Evolutionary conservation across 2,888 invertebrate species (phyloP).

Genomic region (Galeopsomyia nigrocyanea): DNA sequence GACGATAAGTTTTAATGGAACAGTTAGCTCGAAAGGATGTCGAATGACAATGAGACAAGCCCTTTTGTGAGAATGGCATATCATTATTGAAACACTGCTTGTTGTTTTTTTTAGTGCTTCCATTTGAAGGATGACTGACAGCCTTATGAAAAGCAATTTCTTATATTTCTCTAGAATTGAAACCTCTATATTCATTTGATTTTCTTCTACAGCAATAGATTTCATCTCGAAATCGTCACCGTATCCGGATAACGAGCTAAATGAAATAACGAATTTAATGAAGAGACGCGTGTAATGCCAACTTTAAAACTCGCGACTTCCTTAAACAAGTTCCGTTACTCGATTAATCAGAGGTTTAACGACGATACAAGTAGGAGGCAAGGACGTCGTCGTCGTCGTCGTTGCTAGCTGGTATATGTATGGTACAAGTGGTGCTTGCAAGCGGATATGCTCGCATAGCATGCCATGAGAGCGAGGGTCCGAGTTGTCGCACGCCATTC

Average conservation of each 20-base stretch:
- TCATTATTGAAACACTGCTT: no score
- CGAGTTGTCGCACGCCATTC: constrained; percentile 55
- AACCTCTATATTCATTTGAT: no score
- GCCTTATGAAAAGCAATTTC: no score
- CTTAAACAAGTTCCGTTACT: constrained; percentile 38
- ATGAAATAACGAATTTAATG: no score
- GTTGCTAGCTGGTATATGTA: background rate
- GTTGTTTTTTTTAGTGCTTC: no score
- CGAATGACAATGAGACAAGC: constrained; percentile 1
- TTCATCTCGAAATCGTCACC: no score
- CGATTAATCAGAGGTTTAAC: constrained; percentile 57
- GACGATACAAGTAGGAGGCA: constrained; percentile 37
- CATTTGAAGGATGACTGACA: no score
- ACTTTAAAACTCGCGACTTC: background rate
- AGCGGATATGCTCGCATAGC: background rate
- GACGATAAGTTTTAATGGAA: constrained; percentile 23
- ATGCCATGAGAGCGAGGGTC: background rate
- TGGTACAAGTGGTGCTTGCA: background rate
- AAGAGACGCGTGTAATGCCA: background rate
- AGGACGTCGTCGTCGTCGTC: constrained; percentile 11
- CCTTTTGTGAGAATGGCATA: background rate
- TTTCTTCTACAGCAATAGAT: no score
- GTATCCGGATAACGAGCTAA: no score
- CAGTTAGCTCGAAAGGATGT: background rate
- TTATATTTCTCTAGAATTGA: no score